Evolutionary conservation across 2,113 vertebrate species (phyloP).

Genomic region (Pterocles burchelli): DNA sequence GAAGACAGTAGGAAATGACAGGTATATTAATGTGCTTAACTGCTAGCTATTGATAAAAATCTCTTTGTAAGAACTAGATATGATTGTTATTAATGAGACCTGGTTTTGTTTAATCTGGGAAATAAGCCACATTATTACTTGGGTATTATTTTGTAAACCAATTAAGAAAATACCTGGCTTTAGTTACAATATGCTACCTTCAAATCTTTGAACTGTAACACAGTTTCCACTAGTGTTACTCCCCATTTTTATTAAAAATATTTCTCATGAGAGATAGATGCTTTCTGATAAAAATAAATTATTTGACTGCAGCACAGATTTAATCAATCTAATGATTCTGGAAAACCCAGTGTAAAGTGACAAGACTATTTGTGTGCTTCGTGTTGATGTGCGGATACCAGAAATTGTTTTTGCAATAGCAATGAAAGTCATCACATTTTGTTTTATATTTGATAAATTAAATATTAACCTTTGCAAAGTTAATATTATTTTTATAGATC

Average conservation of each 20-base stretch:
- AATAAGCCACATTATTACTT: neutral
- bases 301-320: neutral
- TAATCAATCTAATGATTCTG: neutral
- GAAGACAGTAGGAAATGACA: constrained; percentile 8
- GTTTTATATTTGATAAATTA: neutral
- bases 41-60: constrained; percentile 29
- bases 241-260: neutral
- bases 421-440: neutral
- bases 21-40: constrained; percentile 9
- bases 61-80: neutral
- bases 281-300: neutral
- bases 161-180: neutral
- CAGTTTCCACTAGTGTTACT: neutral
- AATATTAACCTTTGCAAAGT: too few species aligned
- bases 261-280: neutral
- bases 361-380: neutral
- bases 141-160: constrained; percentile 9
- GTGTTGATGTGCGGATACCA: neutral
- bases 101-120: neutral
- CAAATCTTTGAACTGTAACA: neutral
- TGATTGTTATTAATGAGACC: neutral
- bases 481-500: neutral
- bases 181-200: neutral
- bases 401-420: neutral
- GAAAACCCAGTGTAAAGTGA: neutral